phyloP scores from a whole-genome alignment of 2,888 invertebrate species.

The Bruchidius siliquastri region DNA sequence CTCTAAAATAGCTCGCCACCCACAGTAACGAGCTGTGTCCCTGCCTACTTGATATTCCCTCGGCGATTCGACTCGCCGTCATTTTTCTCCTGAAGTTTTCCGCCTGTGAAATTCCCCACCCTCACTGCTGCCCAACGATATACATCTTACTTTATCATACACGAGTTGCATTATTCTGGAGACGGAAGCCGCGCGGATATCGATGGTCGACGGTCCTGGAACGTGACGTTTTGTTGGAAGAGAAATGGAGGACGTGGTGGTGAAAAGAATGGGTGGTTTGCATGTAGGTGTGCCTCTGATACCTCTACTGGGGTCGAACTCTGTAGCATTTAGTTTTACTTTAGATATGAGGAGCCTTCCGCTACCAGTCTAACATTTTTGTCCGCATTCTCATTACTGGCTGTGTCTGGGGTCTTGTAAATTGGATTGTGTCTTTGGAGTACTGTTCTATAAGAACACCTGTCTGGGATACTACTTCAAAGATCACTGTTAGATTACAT shows the following conservation, averaged over 20 bases:
- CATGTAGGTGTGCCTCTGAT: too few species aligned
- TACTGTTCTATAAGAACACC: too few species aligned
- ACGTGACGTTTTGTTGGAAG: background rate
- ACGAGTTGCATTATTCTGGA: background rate
- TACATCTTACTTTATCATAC: background rate
- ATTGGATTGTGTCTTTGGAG: too few species aligned
- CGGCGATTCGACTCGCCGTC: constrained; percentile 46
- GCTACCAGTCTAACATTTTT: too few species aligned
- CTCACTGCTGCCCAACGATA: background rate
- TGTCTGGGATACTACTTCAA: too few species aligned
- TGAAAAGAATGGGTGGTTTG: constrained; percentile 8
- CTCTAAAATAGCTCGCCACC: background rate
- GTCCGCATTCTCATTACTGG: too few species aligned
- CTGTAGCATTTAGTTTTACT: too few species aligned
- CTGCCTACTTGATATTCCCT: constrained; percentile 44
- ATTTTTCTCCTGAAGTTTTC: constrained; percentile 46
- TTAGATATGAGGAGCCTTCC: too few species aligned
- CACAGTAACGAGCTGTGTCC: constrained; percentile 25
- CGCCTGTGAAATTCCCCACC: constrained; percentile 39
- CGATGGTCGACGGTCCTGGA: background rate
- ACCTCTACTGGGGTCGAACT: too few species aligned
- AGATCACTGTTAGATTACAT: too few species aligned
- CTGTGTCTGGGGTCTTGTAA: too few species aligned
- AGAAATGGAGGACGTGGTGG: constrained; percentile 26
- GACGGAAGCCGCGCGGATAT: background rate